Base-by-base conservation (phyloP, 2,888 invertebrate species). In the Boloria selene region DNA sequence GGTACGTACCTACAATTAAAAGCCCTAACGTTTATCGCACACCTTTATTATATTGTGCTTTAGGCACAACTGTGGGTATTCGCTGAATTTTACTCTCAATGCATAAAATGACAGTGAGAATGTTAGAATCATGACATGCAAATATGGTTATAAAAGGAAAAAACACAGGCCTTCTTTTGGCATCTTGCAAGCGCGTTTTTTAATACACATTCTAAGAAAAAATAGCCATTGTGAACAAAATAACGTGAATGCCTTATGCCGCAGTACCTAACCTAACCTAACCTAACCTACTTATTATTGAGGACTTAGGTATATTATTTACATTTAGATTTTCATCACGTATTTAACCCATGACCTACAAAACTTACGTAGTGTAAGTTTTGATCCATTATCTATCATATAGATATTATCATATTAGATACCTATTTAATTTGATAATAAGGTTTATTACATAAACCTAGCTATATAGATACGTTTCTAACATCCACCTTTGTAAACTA, bases 151-250 rank as follows among this genome's bases (percentile, higher is more conserved):
- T 45, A 22, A 56, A 56, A 45, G 56, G 45, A 56, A 26, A 44
- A 53, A 56, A 56, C 26, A 52, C 16, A 45, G 22, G 18, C 56
- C 44, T 56, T 56, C 45, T 45, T 56, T 44, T 31, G 7, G 31
- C 31, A 31, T 31, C 31, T 31, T 22, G 45, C 44, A 45, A 26
- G 22, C 22, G 45, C 22, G 13, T 18, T 56, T 22, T n/a, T 55
- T 44, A 44, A 55, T 55, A 55, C 18, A 55, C 55, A 55, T 55
- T 56, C 55, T 44, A 45, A 56, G 56, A 56, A 56, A 22, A 22
- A 45, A 44, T 44, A 56, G 26, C 45, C 56, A 45, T 56, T 56
- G 56, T 56, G 56, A 56, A 56, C 44, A 22, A 56, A 45, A 56
- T 45, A 45, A 56, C 44, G 26, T 26, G 22, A 56, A 45, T 56